Percentiles rank a stretch among this genome's conserved stretches.
These are phyloP conservation scores for Empis stercorea DNA, from an alignment of 2,888 invertebrate species.

Conservation along the genomic window DNA sequence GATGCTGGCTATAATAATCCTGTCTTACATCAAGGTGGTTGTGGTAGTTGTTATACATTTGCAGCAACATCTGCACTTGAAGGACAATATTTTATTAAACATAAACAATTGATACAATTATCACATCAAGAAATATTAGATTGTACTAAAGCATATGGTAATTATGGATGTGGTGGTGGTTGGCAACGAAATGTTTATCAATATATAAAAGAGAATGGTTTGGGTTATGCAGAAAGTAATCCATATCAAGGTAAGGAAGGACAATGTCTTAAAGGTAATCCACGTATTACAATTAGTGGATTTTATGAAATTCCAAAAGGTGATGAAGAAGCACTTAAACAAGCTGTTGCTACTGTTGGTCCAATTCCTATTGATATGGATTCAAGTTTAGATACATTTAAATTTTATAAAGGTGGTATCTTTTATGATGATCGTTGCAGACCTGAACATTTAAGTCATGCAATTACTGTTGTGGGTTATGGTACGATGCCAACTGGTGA, in stretches of 20 bases:
- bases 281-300: neutral
- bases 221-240: neutral
- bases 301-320: conserved; percentile 27
- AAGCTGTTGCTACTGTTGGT: conserved; percentile 63
- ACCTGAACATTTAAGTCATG: conserved; percentile 56
- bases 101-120: neutral
- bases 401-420: conserved; percentile 60
- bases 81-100: conserved; percentile 1
- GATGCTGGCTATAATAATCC: neutral
- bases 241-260: neutral
- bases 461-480: conserved; percentile 23
- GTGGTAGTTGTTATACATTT: conserved; percentile 1
- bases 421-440: conserved; percentile 66
- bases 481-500: conserved; percentile 4
- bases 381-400: conserved; percentile 63
- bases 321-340: conserved; percentile 52
- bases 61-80: neutral
- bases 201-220: neutral
- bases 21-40: neutral
- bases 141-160: neutral
- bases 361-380: conserved; percentile 75
- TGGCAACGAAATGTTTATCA: neutral
- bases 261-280: neutral
- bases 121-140: conserved; percentile 1
- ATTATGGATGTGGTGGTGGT: conserved; percentile 1